Evolutionary conservation across 1,140 invertebrate genomes (phyloP).

Genomic region (Chelonus insularis): DNA sequence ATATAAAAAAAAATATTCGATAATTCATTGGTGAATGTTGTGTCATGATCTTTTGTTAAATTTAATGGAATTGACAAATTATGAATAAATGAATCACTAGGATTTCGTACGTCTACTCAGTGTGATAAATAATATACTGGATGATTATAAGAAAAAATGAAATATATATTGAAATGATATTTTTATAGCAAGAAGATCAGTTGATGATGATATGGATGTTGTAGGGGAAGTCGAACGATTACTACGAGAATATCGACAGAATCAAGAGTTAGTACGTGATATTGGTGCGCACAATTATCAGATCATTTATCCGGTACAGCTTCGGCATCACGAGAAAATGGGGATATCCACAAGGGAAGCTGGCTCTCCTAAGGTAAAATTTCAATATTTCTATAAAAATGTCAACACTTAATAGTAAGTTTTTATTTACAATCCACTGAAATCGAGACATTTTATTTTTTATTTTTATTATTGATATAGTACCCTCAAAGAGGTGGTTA

Average conservation of each 20-base stretch:
- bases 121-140: too few relatives aligned
- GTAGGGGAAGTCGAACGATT: slow-evolving; percentile 86
- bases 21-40: too few relatives aligned
- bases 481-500: slow-evolving; percentile 59
- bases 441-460: background rate
- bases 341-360: slow-evolving; percentile 89
- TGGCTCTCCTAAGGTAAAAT: slow-evolving; percentile 75
- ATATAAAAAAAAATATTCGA: too few relatives aligned
- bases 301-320: slow-evolving; percentile 92
- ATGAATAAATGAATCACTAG: too few relatives aligned
- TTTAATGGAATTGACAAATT: too few relatives aligned
- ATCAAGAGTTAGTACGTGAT: slow-evolving; percentile 87
- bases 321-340: slow-evolving; percentile 93
- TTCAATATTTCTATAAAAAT: background rate
- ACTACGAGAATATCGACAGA: slow-evolving; percentile 84
- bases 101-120: too few relatives aligned
- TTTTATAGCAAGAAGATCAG: background rate
- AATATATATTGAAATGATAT: too few relatives aligned
- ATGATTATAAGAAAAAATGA: too few relatives aligned
- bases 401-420: background rate
- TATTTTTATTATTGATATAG: slow-evolving; percentile 36
- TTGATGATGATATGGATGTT: slow-evolving; percentile 37
- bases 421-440: background rate
- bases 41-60: too few relatives aligned
- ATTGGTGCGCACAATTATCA: slow-evolving; percentile 89